Base-by-base conservation (phyloP, 2,888 invertebrate genomes). In the Chouioia cunea region DNA sequence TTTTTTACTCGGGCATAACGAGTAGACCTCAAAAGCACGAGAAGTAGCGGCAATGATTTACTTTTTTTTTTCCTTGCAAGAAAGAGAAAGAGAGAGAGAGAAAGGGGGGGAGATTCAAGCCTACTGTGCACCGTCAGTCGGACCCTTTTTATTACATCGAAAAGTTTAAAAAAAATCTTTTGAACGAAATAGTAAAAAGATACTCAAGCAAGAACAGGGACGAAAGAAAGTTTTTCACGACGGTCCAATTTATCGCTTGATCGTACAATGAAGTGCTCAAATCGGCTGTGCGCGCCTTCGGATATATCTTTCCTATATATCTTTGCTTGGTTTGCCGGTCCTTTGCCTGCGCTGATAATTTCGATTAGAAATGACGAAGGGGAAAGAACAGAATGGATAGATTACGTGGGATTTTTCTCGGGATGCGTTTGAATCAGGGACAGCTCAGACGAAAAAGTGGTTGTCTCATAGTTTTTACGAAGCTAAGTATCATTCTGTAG, bases 161-260 rank as follows among this genome's bases (percentile, higher is more conserved):
- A 47, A 20, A 27, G 16, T 47, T 12, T 50, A 57, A 50, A 48
- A 60, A 69, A 22, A 43, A 63, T 52, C 66, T 43, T 50, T 47
- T 15, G 44, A 16, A 47, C 36, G 60, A 72, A 62, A 68, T 72
- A 68, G 68, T 59, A 60, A 57, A 62, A 56, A 60, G 43, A 66
- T 50, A 23, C 53, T 23, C 54, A 52, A n/a, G 50, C 53, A n/a
- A 52, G 36, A 53, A 14, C 36, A 36, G 50, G 44, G 52, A 79
- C 76, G 75, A 66, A 70, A 74, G 73, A 64, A 70, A 62, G 64
- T 60, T 74, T 78, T 75, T 66, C 64, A 76, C 73, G 68, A 76
- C 74, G 76, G 73, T 71, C 76, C 76, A 75, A 58, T 69, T 70
- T 70, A 73, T 70, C 74, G 74, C 78, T 76, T 76, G 74, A 70